Percentiles rank a stretch among this genome's conserved stretches.
Evolutionary conservation across 92 coral and sea anemone species (phyloP).

Genomic region (Phymanthus crucifer): DNA sequence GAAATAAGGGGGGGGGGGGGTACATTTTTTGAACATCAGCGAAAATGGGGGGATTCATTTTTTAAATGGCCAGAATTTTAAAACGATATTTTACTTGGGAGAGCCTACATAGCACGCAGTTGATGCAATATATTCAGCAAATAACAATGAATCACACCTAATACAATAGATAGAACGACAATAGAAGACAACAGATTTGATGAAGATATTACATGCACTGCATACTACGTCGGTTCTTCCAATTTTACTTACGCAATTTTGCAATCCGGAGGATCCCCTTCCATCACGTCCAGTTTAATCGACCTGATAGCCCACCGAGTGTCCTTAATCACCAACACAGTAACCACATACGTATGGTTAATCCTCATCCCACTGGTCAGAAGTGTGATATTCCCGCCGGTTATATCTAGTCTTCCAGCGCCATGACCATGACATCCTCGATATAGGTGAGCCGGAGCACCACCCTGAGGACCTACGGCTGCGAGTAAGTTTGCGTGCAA

Average conservation of each 20-base stretch:
- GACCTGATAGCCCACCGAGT: slow-evolving; percentile 41
- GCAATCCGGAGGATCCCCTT: slow-evolving; percentile 75
- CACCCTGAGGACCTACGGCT: slow-evolving; percentile 2
- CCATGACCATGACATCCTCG: slow-evolving; percentile 74
- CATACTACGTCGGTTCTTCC: too few relatives aligned
- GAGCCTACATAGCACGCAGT: too few relatives aligned
- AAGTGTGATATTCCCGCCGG: slow-evolving; percentile 19
- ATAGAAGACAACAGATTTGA: too few relatives aligned
- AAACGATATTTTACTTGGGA: too few relatives aligned
- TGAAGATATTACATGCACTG: too few relatives aligned
- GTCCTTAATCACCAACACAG: slow-evolving; percentile 48
- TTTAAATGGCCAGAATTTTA: too few relatives aligned
- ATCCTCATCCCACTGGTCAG: slow-evolving; percentile 48
- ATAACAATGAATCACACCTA: too few relatives aligned
- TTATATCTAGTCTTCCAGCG: slow-evolving; percentile 57
- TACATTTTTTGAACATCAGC: too few relatives aligned
- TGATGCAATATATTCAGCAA: too few relatives aligned
- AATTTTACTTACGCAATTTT: slow-evolving; percentile 55
- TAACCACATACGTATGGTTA: slow-evolving; percentile 40
- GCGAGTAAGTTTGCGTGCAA: slow-evolving; percentile 14
- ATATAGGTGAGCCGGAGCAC: slow-evolving; percentile 13
- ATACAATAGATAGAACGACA: too few relatives aligned
- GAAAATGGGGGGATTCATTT: too few relatives aligned
- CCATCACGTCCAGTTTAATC: slow-evolving; percentile 35
- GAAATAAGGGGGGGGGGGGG: too few relatives aligned